phyloP scores from a whole-genome alignment of 2,797 vertebrate species.

The Hybognathus amarus region DNA sequence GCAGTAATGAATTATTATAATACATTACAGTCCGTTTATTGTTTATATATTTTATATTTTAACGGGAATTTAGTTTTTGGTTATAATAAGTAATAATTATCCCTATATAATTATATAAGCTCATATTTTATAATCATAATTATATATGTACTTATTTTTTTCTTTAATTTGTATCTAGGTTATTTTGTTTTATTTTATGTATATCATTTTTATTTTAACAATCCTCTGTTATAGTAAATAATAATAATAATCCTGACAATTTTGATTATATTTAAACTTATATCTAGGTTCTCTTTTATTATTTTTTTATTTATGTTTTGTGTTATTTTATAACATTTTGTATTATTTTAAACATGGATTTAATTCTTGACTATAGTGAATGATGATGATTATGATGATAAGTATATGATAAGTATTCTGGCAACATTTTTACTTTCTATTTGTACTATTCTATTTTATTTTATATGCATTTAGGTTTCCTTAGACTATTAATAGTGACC shows the following conservation, averaged over 20 bases:
- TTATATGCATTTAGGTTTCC: not conserved
- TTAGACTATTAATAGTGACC: not conserved
- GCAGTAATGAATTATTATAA: too few relatives aligned
- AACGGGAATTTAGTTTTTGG: too few relatives aligned
- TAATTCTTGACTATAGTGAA: not conserved
- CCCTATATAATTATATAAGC: too few relatives aligned
- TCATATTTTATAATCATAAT: too few relatives aligned
- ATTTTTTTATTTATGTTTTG: too few relatives aligned
- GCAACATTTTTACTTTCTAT: not conserved
- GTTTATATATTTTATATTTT: too few relatives aligned
- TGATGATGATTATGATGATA: too few relatives aligned
- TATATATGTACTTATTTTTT: too few relatives aligned
- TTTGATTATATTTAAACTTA: not conserved
- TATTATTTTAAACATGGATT: not conserved
- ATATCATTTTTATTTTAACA: not conserved
- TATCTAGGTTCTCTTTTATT: not conserved
- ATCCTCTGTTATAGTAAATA: not conserved
- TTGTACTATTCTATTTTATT: not conserved
- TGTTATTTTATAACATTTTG: not conserved
- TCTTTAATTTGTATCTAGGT: too few relatives aligned
- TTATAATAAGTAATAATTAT: too few relatives aligned
- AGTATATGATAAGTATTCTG: not conserved
- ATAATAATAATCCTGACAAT: not conserved
- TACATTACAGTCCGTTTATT: not conserved
- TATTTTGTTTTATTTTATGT: too few relatives aligned